Evolutionary conservation across 1,140 invertebrate genomes (phyloP).

Genomic region (Brachionus manjavacas): DNA sequence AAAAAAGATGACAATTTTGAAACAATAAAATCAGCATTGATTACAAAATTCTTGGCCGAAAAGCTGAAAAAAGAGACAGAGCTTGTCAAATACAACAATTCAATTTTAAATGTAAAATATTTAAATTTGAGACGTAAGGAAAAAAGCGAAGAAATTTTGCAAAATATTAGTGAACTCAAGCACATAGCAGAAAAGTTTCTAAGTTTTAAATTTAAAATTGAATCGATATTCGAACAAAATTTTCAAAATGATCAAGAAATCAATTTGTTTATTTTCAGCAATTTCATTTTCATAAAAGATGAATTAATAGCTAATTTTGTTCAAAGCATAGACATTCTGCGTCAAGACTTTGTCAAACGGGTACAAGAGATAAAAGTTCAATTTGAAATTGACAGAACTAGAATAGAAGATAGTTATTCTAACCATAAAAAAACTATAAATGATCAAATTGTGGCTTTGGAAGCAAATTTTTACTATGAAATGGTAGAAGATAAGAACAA

Average conservation of each 20-base stretch:
- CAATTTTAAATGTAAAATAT: not conserved
- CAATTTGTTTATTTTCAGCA: not conserved
- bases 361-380: not conserved
- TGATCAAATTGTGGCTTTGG: not conserved
- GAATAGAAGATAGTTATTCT: not conserved
- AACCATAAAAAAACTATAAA: not conserved
- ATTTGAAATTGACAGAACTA: not conserved
- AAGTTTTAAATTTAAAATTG: not conserved
- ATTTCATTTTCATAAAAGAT: slow-evolving; percentile 5
- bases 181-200: not conserved
- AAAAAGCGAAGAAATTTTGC: not conserved
- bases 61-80: not conserved
- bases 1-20: not conserved
- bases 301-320: not conserved
- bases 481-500: not conserved
- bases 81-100: slow-evolving; percentile 2
- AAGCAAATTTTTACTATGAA: not conserved
- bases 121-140: slow-evolving; percentile 9
- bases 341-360: not conserved
- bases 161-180: not conserved
- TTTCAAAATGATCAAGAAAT: not conserved
- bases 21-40: not conserved
- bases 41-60: not conserved
- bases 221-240: not conserved
- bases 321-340: not conserved